Conservation (phyloP, 2,888 invertebrate species). For the Himalopsyche anomala region DNA sequence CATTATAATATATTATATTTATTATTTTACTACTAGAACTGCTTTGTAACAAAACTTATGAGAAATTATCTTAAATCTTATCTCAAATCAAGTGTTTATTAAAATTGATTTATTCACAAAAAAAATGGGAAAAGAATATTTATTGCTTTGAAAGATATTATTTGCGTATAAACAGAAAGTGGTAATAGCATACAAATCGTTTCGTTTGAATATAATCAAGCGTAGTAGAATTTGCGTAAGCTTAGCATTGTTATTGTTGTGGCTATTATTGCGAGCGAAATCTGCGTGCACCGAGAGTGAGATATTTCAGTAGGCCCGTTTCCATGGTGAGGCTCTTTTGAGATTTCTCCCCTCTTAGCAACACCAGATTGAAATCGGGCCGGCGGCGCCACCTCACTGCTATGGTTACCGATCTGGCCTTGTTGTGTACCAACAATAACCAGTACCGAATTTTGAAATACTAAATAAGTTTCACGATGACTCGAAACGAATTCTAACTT, state of each 20-base stretch:
- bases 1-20: not conserved
- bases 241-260: conserved; percentile 70
- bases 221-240: conserved; percentile 62
- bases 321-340: conserved; percentile 27
- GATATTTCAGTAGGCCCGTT: conserved; percentile 6
- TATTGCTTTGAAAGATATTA: not conserved
- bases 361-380: conserved; percentile 52
- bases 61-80: conserved; percentile 70
- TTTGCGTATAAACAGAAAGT: too few relatives aligned
- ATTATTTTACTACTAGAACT: too few relatives aligned
- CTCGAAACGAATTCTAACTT: too few relatives aligned
- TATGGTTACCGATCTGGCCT: conserved; percentile 12
- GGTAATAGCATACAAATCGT: too few relatives aligned
- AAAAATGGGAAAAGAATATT: not conserved
- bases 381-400: conserved; percentile 63
- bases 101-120: not conserved
- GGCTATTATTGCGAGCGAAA: not conserved
- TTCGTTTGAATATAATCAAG: too few relatives aligned
- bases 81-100: conserved; percentile 68
- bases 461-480: too few relatives aligned
- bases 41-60: not conserved
- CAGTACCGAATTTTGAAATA: not conserved
- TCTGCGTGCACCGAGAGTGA: not conserved
- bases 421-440: not conserved
- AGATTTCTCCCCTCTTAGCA: conserved; percentile 45